These are phyloP conservation scores for Montipora capitata DNA, from an alignment of 92 coral and sea anemone species.

Conservation along the genomic window DNA sequence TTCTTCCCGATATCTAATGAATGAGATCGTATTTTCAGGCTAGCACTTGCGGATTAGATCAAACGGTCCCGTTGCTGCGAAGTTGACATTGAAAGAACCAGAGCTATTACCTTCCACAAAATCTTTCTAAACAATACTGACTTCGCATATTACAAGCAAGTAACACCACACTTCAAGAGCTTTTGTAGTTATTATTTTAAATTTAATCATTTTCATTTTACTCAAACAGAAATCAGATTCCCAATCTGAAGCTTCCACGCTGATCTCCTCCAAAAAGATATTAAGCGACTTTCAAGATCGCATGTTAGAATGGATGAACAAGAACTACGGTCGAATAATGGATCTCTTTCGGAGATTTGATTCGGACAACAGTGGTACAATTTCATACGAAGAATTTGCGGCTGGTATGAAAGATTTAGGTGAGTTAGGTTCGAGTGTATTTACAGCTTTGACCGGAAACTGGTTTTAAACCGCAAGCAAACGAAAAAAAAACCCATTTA, in stretches of 20 bases:
- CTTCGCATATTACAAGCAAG: too few relatives aligned
- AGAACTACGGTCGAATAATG: slow-evolving; percentile 76
- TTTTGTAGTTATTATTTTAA: not conserved
- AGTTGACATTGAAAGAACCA: too few relatives aligned
- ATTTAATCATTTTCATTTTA: not conserved
- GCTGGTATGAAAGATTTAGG: slow-evolving; percentile 81
- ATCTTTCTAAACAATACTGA: too few relatives aligned
- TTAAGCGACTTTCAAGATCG: slow-evolving; percentile 67
- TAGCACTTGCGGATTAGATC: too few relatives aligned
- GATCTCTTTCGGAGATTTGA: slow-evolving; percentile 84
- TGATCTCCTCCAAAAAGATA: slow-evolving; percentile 20
- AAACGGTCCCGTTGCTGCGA: too few relatives aligned
- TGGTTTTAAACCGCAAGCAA: not conserved
- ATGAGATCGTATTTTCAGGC: too few relatives aligned
- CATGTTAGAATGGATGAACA: slow-evolving; percentile 70
- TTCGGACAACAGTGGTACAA: slow-evolving; percentile 76
- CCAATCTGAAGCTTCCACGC: not conserved
- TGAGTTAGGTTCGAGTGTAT: slow-evolving; percentile 10
- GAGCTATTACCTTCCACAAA: too few relatives aligned
- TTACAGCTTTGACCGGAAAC: too few relatives aligned
- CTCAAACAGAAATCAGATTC: not conserved
- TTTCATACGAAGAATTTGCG: slow-evolving; percentile 81
- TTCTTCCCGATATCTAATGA: too few relatives aligned
- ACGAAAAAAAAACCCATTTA: not conserved
- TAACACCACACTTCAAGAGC: not conserved